Percentiles rank a stretch among this genome's conserved stretches.
Evolutionary conservation across 2,797 vertebrate genomes (phyloP).

Genomic region (Champsocephalus gunnari): DNA sequence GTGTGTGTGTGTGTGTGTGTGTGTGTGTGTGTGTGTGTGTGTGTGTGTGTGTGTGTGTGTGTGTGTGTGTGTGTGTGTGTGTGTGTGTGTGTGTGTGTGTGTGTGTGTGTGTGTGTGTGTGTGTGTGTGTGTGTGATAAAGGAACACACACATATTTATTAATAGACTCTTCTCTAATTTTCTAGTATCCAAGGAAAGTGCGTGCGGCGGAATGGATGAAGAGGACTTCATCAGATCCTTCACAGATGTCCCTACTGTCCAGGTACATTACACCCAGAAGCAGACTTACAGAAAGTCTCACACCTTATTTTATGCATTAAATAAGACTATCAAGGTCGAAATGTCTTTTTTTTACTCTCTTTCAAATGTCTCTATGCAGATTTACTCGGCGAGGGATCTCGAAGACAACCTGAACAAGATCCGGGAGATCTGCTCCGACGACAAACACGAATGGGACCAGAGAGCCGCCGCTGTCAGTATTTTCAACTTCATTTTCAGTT

Average conservation of each 20-base stretch:
- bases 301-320: slow-evolving; percentile 2
- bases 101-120: slow-evolving; percentile 8
- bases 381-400: slow-evolving; percentile 95
- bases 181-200: slow-evolving; percentile 92
- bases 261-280: slow-evolving; percentile 81
- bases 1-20: slow-evolving; percentile 7
- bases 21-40: slow-evolving; percentile 5
- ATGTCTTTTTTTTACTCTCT: neutral
- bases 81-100: slow-evolving; percentile 13
- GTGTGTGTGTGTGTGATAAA: slow-evolving; percentile 6
- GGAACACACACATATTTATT: neutral
- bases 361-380: slow-evolving; percentile 77
- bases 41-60: neutral
- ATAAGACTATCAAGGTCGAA: neutral
- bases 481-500: neutral
- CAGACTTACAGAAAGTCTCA: slow-evolving; percentile 10
- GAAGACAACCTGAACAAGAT: slow-evolving; percentile 99
- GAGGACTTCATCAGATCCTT: slow-evolving; percentile 96
- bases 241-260: slow-evolving; percentile 94
- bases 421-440: slow-evolving; percentile 96
- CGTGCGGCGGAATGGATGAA: slow-evolving; percentile 91
- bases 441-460: slow-evolving; percentile 99
- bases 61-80: slow-evolving; percentile 15
- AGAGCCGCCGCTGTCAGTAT: slow-evolving; percentile 91
- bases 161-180: slow-evolving; percentile 39